Conservation (phyloP, 2,888 invertebrate species). For the Halictus ligatus region DNA sequence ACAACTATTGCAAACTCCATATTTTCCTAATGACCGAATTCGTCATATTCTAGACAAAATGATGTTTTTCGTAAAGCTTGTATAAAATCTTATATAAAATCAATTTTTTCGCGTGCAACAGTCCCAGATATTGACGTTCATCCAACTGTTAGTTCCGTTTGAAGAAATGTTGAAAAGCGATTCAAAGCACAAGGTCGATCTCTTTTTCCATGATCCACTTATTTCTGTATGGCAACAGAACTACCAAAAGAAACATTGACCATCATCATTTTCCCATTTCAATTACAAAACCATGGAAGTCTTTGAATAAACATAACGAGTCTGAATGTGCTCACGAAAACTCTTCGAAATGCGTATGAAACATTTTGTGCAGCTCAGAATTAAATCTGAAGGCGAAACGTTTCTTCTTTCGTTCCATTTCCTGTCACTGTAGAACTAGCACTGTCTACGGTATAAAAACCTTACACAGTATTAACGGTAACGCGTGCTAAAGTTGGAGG, state of each 20-base stretch:
- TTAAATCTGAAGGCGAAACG: neutral
- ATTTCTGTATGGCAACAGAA: neutral
- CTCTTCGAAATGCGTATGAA: neutral
- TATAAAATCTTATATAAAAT: too few species aligned
- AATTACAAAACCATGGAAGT: neutral
- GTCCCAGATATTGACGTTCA: too few species aligned
- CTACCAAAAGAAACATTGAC: neutral
- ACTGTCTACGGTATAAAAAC: neutral
- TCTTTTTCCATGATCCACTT: too few species aligned
- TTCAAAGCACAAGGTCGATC: too few species aligned
- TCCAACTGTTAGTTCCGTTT: too few species aligned
- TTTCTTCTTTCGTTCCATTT: neutral
- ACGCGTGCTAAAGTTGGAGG: neutral
- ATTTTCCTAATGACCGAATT: too few species aligned
- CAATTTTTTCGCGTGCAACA: too few species aligned
- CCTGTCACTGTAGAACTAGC: neutral
- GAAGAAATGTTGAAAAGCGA: too few species aligned
- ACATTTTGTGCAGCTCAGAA: neutral
- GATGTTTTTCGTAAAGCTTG: too few species aligned
- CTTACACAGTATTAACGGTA: neutral
- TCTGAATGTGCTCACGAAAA: too few species aligned
- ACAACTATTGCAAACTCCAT: too few species aligned
- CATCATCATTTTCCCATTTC: neutral
- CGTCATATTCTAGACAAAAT: too few species aligned
- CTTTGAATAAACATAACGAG: neutral